Percentiles rank a stretch among this genome's conserved stretches.
Evolutionary conservation across 2,888 invertebrate species (phyloP).

Genomic region (Artemia sinica): DNA sequence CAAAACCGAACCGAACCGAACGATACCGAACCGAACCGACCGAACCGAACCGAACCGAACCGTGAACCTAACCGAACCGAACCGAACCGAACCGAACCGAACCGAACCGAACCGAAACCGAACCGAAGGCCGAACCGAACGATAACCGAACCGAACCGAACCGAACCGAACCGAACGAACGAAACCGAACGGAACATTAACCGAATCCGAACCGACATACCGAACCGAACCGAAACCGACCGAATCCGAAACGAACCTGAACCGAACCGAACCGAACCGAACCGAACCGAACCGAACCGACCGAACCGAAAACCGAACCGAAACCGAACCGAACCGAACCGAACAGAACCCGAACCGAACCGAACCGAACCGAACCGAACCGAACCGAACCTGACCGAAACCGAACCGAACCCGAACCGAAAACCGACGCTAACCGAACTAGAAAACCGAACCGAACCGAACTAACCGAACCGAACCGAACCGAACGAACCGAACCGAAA

Average conservation of each 20-base stretch:
- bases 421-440: too few species aligned
- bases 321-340: slow-evolving; percentile 20
- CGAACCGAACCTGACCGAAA: too few species aligned
- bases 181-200: too few species aligned
- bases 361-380: too few species aligned
- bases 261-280: slow-evolving; percentile 9
- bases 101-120: too few species aligned
- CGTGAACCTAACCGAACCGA: slow-evolving; percentile 8
- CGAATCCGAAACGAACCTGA: slow-evolving; percentile 4
- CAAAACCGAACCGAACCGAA: slow-evolving; percentile 15
- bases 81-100: slow-evolving; percentile 5
- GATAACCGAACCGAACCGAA: slow-evolving; percentile 20
- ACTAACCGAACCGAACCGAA: too few species aligned
- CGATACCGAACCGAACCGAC: neutral
- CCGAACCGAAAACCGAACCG: too few species aligned
- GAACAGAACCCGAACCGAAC: slow-evolving; percentile 22
- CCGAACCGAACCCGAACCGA: too few species aligned
- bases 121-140: neutral
- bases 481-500: too few species aligned
- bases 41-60: too few species aligned
- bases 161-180: slow-evolving; percentile 20
- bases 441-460: too few species aligned
- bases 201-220: slow-evolving; percentile 21
- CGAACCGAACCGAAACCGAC: slow-evolving; percentile 1
- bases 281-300: slow-evolving; percentile 15